phyloP scores from a whole-genome alignment of 2,888 invertebrate genomes.

The Coenonympha glycerion region DNA sequence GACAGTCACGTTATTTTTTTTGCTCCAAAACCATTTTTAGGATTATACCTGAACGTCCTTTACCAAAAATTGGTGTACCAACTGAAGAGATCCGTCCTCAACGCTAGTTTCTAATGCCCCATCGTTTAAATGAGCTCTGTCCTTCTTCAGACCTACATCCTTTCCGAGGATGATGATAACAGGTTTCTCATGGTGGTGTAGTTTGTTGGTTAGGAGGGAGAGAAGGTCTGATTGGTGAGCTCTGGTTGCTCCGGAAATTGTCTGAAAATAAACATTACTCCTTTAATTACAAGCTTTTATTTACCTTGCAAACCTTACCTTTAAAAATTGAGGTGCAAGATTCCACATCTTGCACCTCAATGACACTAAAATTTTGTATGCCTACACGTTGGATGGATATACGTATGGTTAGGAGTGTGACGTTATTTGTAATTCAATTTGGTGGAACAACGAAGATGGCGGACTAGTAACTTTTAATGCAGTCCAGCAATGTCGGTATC shows the following conservation, averaged over 20 bases:
- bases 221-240: constrained; percentile 26
- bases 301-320: too few species aligned
- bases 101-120: constrained; percentile 10
- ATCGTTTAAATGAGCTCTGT: neutral
- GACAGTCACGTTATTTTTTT: neutral
- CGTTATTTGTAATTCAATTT: too few species aligned
- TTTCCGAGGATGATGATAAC: constrained; percentile 38
- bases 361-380: too few species aligned
- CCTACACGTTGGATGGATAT: too few species aligned
- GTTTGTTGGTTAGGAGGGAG: constrained; percentile 35
- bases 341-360: too few species aligned
- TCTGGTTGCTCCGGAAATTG: neutral
- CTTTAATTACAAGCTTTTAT: too few species aligned
- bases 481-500: too few species aligned
- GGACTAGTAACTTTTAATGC: too few species aligned
- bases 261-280: constrained; percentile 16
- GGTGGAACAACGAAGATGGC: too few species aligned
- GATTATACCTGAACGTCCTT: constrained; percentile 1
- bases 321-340: too few species aligned
- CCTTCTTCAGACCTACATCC: neutral
- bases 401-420: too few species aligned
- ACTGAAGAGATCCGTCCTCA: neutral
- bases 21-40: neutral
- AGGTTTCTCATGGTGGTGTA: constrained; percentile 32
- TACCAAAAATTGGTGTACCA: constrained; percentile 9